phyloP scores from a whole-genome alignment of 1,140 invertebrate species.

The Drosophila grimshawi region DNA sequence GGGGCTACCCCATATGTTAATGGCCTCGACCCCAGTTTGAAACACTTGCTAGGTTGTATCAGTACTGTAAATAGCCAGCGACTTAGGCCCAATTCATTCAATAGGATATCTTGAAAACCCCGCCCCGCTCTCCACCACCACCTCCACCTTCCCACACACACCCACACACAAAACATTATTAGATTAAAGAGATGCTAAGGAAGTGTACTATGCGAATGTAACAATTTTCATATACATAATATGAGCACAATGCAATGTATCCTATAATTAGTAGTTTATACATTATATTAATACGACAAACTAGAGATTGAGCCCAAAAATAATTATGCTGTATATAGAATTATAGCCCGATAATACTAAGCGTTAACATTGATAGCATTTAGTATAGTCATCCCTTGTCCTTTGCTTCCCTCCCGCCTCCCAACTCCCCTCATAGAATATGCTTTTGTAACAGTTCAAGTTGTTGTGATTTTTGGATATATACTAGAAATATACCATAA shows the following conservation, averaged over 20 bases:
- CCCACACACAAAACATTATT: too few species aligned
- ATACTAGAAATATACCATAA: slow-evolving; percentile 16
- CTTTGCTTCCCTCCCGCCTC: not conserved
- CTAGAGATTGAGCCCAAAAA: slow-evolving; percentile 29
- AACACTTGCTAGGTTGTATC: slow-evolving; percentile 77
- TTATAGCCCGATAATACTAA: slow-evolving; percentile 19
- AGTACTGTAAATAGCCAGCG: slow-evolving; percentile 66
- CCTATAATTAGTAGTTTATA: slow-evolving; percentile 79
- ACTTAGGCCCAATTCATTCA: slow-evolving; percentile 2
- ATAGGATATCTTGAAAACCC: not conserved
- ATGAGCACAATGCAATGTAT: slow-evolving; percentile 82
- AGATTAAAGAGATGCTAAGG: slow-evolving; percentile 20
- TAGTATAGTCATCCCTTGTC: slow-evolving; percentile 2
- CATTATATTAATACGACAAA: slow-evolving; percentile 20
- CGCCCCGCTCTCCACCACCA: not conserved
- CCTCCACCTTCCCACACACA: not conserved
- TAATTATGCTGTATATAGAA: slow-evolving; percentile 38
- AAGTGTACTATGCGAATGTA: slow-evolving; percentile 62
- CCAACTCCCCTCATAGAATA: slow-evolving; percentile 30
- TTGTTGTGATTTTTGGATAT: slow-evolving; percentile 69
- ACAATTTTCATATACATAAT: slow-evolving; percentile 69
- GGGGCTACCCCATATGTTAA: slow-evolving; percentile 55
- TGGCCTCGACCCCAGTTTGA: slow-evolving; percentile 33
- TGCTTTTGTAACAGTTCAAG: slow-evolving; percentile 66
- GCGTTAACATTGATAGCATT: slow-evolving; percentile 22